Conservation (phyloP, 2,797 vertebrate genomes). For the Poeciliopsis infans region DNA sequence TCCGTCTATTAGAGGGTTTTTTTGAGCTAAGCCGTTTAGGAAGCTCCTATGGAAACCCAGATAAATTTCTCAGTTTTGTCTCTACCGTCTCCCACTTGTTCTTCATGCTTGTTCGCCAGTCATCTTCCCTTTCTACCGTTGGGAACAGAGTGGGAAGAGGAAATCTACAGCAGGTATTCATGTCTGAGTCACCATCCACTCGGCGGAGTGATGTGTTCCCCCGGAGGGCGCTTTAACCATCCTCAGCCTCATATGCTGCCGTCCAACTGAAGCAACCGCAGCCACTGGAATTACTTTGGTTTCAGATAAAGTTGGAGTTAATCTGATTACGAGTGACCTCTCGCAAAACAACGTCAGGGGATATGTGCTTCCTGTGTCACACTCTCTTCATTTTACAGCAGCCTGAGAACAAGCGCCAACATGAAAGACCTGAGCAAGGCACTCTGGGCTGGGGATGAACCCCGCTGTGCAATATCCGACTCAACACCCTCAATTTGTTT, state of each 20-base stretch:
- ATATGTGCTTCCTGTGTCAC: slow-evolving; percentile 9
- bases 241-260: slow-evolving; percentile 67
- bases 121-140: slow-evolving; percentile 52
- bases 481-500: slow-evolving; percentile 34
- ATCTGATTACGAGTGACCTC: slow-evolving; percentile 11
- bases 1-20: slow-evolving; percentile 60
- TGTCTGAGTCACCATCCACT: slow-evolving; percentile 59
- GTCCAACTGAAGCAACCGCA: slow-evolving; percentile 72
- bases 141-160: slow-evolving; percentile 63
- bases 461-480: slow-evolving; percentile 39
- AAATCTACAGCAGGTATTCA: slow-evolving; percentile 43
- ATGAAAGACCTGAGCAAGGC: background rate
- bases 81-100: slow-evolving; percentile 36
- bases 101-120: slow-evolving; percentile 37
- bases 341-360: slow-evolving; percentile 22
- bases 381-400: slow-evolving; percentile 17
- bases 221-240: slow-evolving; percentile 67
- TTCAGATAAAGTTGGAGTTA: slow-evolving; percentile 8
- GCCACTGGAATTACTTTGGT: slow-evolving; percentile 67
- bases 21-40: slow-evolving; percentile 52
- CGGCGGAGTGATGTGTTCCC: slow-evolving; percentile 49
- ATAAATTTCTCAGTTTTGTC: slow-evolving; percentile 67
- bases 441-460: slow-evolving; percentile 23
- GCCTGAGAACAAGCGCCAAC: background rate
- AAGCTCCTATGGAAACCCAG: slow-evolving; percentile 67